Conservation (phyloP, 2,113 vertebrate species). For the Etheostoma cragini region DNA sequence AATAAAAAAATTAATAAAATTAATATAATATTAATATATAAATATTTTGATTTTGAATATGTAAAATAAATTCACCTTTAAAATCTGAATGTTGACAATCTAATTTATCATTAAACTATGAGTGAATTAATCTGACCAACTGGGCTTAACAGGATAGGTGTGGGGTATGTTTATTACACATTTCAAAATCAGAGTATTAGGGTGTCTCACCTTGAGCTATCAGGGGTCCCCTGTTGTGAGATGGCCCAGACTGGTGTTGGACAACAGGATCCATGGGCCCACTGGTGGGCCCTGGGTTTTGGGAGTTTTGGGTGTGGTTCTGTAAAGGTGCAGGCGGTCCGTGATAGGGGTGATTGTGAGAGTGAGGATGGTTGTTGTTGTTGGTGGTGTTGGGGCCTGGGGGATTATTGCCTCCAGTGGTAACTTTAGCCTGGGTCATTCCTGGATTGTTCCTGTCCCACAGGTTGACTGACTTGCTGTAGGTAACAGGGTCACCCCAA, state of each 20-base stretch:
- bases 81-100: background rate
- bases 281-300: constrained; percentile 80
- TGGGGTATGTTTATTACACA: background rate
- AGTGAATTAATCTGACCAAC: background rate
- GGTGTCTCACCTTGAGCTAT: constrained; percentile 75
- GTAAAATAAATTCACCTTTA: background rate
- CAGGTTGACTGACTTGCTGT: constrained; percentile 95
- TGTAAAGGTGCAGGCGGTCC: constrained; percentile 82
- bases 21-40: too few species aligned
- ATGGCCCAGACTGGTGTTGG: constrained; percentile 75
- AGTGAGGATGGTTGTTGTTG: constrained; percentile 68
- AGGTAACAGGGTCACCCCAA: constrained; percentile 95
- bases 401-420: constrained; percentile 80
- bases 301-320: constrained; percentile 84
- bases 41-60: background rate
- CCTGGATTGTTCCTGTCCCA: constrained; percentile 97
- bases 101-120: background rate
- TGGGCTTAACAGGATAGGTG: background rate
- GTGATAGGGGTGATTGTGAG: constrained; percentile 80
- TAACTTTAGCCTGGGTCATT: constrained; percentile 85
- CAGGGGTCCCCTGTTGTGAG: constrained; percentile 76
- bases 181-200: background rate
- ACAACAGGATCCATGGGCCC: constrained; percentile 75
- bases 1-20: too few species aligned
- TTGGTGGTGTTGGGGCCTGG: constrained; percentile 64